Evolutionary conservation across 1,140 invertebrate genomes (phyloP).

Genomic region (Rhopalosiphum padi): DNA sequence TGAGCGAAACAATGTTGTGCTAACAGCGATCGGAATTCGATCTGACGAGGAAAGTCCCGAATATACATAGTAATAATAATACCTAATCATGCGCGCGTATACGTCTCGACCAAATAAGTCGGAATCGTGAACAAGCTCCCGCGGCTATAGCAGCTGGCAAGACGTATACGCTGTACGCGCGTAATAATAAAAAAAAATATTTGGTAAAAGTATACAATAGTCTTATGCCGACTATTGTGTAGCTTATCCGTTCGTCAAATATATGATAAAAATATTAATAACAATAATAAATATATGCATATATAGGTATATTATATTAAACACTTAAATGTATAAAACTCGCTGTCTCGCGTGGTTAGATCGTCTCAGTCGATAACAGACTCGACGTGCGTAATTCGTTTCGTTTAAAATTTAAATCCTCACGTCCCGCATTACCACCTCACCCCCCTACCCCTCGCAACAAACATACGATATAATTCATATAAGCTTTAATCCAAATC

Average conservation of each 20-base stretch:
- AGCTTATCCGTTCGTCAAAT: constrained; percentile 4
- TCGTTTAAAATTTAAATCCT: constrained; percentile 7
- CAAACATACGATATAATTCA: background rate
- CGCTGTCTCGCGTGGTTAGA: background rate
- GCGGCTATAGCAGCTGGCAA: background rate
- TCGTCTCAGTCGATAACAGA: background rate
- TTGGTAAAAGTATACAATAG: background rate
- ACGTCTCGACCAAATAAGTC: background rate
- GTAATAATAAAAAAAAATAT: background rate
- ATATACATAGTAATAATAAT: background rate
- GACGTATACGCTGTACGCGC: background rate
- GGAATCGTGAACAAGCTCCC: background rate
- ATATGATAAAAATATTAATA: background rate
- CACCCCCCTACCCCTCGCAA: background rate
- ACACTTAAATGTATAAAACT: background rate
- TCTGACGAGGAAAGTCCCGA: background rate
- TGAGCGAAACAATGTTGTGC: background rate
- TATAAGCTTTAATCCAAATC: background rate
- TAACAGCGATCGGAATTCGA: background rate
- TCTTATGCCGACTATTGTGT: background rate
- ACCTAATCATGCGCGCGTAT: background rate
- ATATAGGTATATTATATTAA: background rate
- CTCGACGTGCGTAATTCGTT: background rate
- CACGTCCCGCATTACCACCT: background rate
- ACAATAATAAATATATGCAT: background rate